Evolutionary conservation across 2,797 vertebrate species (phyloP).

Genomic region (Loris lydekkerianus): DNA sequence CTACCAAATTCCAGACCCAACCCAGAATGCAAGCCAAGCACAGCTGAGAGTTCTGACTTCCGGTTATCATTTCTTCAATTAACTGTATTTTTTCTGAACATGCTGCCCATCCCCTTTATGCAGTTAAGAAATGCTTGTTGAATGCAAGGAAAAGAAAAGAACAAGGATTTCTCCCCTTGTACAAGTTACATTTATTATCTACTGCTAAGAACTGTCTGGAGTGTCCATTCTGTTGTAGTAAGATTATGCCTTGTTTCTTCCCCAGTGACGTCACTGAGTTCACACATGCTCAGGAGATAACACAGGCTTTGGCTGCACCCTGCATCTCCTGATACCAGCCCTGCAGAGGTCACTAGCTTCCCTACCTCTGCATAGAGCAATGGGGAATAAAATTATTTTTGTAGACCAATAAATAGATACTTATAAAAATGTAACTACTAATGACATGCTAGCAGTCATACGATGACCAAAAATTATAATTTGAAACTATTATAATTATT

Average conservation of each 20-base stretch:
- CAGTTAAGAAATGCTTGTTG: neutral
- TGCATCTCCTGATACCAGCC: neutral
- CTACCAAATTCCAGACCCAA: conserved; percentile 15
- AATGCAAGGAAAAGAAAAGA: conserved; percentile 15
- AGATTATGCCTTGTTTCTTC: conserved; percentile 13
- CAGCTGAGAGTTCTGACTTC: neutral
- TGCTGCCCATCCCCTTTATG: neutral
- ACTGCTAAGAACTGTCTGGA: neutral
- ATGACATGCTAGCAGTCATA: neutral
- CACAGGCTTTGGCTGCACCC: neutral
- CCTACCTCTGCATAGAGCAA: neutral
- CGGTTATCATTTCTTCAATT: neutral
- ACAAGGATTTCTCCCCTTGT: neutral
- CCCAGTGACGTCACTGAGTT: conserved; percentile 53
- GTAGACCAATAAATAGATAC: conserved; percentile 17
- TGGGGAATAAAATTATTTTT: neutral
- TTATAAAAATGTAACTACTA: conserved; percentile 41
- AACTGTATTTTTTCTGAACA: neutral
- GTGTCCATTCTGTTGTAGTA: neutral
- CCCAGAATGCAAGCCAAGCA: neutral
- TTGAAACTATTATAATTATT: neutral
- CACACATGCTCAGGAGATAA: neutral
- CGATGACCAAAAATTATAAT: neutral
- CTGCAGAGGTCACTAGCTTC: neutral
- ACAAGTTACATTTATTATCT: neutral